Percentiles rank a stretch among this genome's conserved stretches.
Conservation (phyloP, 2,888 invertebrate genomes). For the Drosophila neoperkinsi region DNA sequence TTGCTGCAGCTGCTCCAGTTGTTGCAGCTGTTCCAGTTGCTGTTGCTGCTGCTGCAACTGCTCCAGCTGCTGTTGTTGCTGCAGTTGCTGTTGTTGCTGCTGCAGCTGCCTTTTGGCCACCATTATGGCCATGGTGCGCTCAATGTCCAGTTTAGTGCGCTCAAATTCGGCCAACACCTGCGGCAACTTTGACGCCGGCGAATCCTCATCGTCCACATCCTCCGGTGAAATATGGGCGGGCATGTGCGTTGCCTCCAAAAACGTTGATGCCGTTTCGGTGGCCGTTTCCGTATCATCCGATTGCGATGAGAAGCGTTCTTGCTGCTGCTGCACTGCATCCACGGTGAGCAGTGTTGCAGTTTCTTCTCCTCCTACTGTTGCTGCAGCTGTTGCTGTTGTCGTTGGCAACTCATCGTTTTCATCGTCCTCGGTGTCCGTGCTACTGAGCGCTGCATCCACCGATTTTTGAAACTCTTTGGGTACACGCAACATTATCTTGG, state of each 20-base stretch:
- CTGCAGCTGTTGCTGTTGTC: neutral
- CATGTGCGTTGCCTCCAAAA: constrained; percentile 30
- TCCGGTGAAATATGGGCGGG: constrained; percentile 7
- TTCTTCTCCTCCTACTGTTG: neutral
- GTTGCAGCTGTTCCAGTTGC: constrained; percentile 1
- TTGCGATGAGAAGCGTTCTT: constrained; percentile 17
- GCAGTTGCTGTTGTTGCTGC: constrained; percentile 2
- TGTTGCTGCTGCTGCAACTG: constrained; percentile 15
- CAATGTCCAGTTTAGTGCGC: constrained; percentile 82
- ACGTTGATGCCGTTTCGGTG: constrained; percentile 53
- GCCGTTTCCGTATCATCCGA: constrained; percentile 58
- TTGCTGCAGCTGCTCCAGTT: constrained; percentile 18
- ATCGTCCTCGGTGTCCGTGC: constrained; percentile 83
- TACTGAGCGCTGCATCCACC: constrained; percentile 83
- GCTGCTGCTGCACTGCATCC: constrained; percentile 48
- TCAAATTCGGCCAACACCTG: constrained; percentile 82
- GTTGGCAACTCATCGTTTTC: constrained; percentile 51
- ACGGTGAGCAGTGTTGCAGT: constrained; percentile 29
- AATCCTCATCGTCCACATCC: constrained; percentile 50
- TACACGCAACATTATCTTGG: constrained; percentile 89
- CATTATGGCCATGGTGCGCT: constrained; percentile 76
- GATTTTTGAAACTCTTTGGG: constrained; percentile 87
- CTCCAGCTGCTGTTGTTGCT: constrained; percentile 11
- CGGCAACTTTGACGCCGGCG: constrained; percentile 68
- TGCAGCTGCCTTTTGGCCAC: constrained; percentile 52